Percentiles rank a stretch among this genome's conserved stretches.
phyloP scores from a whole-genome alignment of 2,113 vertebrate species.

The Nothocercus julius region DNA sequence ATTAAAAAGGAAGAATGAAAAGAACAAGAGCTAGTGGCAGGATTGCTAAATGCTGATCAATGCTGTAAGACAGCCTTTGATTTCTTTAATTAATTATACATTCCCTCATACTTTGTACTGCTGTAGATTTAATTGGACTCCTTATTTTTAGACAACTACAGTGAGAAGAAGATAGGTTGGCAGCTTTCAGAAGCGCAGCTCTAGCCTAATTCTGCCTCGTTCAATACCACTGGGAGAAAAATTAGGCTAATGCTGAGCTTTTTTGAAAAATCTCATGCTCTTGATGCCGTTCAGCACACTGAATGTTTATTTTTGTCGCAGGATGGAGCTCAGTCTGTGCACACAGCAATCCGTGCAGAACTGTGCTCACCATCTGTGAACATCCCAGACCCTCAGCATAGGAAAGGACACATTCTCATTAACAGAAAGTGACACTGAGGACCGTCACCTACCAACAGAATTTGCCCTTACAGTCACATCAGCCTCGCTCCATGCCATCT shows the following conservation, averaged over 20 bases:
- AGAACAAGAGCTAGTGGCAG: slow-evolving; percentile 35
- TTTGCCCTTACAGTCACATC: background rate
- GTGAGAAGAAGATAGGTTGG: background rate
- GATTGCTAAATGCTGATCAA: slow-evolving; percentile 61
- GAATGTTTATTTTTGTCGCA: background rate
- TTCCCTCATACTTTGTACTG: slow-evolving; percentile 54
- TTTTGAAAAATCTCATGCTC: background rate
- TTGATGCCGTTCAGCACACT: background rate
- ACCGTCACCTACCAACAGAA: background rate
- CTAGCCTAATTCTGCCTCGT: slow-evolving; percentile 49
- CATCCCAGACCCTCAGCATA: background rate
- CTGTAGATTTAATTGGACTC: slow-evolving; percentile 65
- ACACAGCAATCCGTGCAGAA: background rate
- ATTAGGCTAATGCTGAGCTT: slow-evolving; percentile 51
- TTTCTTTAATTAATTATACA: slow-evolving; percentile 70
- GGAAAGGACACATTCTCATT: background rate
- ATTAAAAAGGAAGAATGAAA: slow-evolving; percentile 57
- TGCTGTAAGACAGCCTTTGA: slow-evolving; percentile 47
- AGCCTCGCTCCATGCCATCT: background rate
- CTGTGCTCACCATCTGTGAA: background rate
- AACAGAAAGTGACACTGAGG: background rate
- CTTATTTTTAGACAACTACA: slow-evolving; percentile 63
- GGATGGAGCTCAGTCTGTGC: background rate
- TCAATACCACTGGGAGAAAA: slow-evolving; percentile 43
- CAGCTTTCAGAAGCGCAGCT: slow-evolving; percentile 41